These are phyloP conservation scores for Campoletis sonorensis DNA, from an alignment of 1,140 invertebrate species.

Conservation along the genomic window DNA sequence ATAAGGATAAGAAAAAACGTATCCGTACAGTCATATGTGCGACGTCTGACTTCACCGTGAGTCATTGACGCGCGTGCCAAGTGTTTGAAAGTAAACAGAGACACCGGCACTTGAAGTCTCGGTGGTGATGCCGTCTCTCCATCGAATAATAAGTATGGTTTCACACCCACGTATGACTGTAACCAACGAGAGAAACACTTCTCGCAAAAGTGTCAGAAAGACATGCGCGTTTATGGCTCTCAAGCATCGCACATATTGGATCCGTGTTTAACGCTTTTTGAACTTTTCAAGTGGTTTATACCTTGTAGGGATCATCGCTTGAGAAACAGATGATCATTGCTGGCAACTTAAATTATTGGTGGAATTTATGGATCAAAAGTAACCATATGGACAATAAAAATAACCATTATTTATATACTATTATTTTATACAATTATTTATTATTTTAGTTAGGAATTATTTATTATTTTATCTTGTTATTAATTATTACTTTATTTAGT, in stretches of 20 bases:
- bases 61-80: constrained; percentile 43
- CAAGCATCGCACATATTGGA: not conserved
- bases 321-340: constrained; percentile 21
- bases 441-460: too few relatives aligned
- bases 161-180: constrained; percentile 23
- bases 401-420: too few relatives aligned
- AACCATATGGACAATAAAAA: too few relatives aligned
- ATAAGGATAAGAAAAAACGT: constrained; percentile 12
- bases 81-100: constrained; percentile 46
- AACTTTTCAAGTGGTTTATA: constrained; percentile 19
- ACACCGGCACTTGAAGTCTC: constrained; percentile 16
- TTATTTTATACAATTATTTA: too few relatives aligned
- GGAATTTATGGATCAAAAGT: too few relatives aligned
- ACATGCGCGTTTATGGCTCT: constrained; percentile 12
- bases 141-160: not conserved
- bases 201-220: constrained; percentile 37
- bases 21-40: not conserved
- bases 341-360: not conserved
- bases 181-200: not conserved
- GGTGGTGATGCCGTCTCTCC: not conserved
- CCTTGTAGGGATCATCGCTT: constrained; percentile 30
- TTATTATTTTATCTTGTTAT: too few relatives aligned
- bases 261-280: not conserved
- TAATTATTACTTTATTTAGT: too few relatives aligned
- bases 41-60: constrained; percentile 9